Base-by-base conservation (phyloP, 2,888 invertebrate genomes). In the Acrocyrtus sp. region DNA sequence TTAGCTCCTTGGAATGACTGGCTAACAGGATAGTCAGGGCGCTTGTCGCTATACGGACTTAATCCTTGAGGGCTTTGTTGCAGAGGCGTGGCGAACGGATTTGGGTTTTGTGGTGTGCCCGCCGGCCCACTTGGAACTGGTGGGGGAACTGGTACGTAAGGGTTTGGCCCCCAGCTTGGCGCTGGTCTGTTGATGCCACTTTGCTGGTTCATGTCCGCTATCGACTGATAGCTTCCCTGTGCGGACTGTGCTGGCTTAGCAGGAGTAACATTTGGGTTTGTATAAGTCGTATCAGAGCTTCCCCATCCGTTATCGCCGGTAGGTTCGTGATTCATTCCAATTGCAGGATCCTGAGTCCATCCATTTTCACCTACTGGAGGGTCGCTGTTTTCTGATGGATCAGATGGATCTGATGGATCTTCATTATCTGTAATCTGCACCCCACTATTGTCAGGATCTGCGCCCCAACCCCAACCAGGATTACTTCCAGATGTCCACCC, bases 1-100 rank as follows among this genome's bases (percentile, higher is more conserved):
- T 69, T 69, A 2, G 54, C 19, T 3, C 56, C 53, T 48, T 69
- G 69, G 61, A 69, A 62, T 0, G 69, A 45, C 12, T 56, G 48
- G 21, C 45, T 54, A 19, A 47, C 62, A 19, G 61, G 48, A 22
- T 60, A 69, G 3, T 61, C 61, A 21, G 69, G 69, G 34, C 69
- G 54, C 27, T 67, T 67, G 10, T 67, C 58, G 10, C 17, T 3
- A n/a, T 34, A 34, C 34, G 34, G 34, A n/a, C n/a, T n/a, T n/a
- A n/a, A n/a, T 5, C 34, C 34, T 34, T 5, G 34, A 12, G 5
- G 34, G 43, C 39, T 6, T 2, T 41, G 12, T 15, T 51, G 19
- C 19, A 6, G 50, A 10, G 3, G 22, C 15, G 22, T 1, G 26
- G 15, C 5, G 26, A 21, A 22, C 26, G 34, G 15, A n/a, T 58